phyloP scores from a whole-genome alignment of 2,888 invertebrate species.

The Gryllus longicercus region DNA sequence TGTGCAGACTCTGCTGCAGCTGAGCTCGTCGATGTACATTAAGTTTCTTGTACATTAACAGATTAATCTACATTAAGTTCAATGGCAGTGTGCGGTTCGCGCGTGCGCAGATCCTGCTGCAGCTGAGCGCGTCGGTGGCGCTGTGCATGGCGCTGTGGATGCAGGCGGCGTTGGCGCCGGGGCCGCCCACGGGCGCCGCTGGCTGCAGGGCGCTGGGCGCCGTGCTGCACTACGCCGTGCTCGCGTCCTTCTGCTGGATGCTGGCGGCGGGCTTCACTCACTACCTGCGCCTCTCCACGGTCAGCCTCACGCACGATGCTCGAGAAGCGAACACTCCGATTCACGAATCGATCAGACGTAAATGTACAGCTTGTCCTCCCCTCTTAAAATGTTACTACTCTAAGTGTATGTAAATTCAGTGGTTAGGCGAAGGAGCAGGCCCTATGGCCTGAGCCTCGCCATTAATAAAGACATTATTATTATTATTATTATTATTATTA shows the following conservation, averaged over 20 bases:
- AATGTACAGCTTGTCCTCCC: too few species aligned
- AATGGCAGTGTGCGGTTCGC: too few species aligned
- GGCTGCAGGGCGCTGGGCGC: slow-evolving; percentile 49
- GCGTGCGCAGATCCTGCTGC: neutral
- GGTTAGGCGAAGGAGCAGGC: too few species aligned
- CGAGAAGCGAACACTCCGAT: too few species aligned
- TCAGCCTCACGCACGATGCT: slow-evolving; percentile 40
- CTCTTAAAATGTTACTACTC: too few species aligned
- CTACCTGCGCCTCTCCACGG: slow-evolving; percentile 64
- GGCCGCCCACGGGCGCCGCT: neutral
- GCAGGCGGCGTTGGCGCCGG: neutral
- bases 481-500: too few species aligned
- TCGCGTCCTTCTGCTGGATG: slow-evolving; percentile 71
- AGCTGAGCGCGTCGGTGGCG: neutral
- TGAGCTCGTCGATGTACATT: neutral
- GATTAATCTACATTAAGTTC: too few species aligned
- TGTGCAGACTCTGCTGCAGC: neutral
- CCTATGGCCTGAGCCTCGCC: too few species aligned
- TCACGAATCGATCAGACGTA: too few species aligned
- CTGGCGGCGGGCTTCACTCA: slow-evolving; percentile 64
- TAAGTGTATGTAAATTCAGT: too few species aligned
- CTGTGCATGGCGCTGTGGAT: neutral
- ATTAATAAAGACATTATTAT: too few species aligned
- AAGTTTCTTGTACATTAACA: too few species aligned
- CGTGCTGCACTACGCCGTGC: slow-evolving; percentile 62